A percentile compares a stretch with the other conserved stretches of the same genome.
Evolutionary conservation across 2,888 invertebrate genomes (phyloP).

Genomic region (Catonia carolina): DNA sequence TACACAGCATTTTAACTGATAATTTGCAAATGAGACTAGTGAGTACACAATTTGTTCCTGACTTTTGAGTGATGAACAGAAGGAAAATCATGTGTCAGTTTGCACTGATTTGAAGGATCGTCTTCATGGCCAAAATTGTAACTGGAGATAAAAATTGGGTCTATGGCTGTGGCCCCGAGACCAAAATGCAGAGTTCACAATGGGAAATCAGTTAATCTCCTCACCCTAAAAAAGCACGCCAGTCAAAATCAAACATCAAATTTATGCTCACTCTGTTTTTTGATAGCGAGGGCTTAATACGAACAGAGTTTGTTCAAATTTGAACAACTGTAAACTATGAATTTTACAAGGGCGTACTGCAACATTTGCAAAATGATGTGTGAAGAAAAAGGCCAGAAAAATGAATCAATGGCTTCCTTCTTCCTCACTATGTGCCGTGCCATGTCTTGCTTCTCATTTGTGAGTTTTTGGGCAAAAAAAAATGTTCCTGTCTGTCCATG

Average conservation of each 20-base stretch:
- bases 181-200: conserved; percentile 4
- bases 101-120: conserved; percentile 3
- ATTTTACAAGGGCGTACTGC: conserved; percentile 10
- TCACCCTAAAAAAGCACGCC: conserved; percentile 4
- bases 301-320: background rate
- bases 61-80: conserved; percentile 1
- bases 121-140: conserved; percentile 10
- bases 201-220: background rate
- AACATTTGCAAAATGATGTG: background rate
- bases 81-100: conserved; percentile 2
- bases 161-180: background rate
- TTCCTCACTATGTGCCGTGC: background rate
- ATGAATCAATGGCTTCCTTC: conserved; percentile 5
- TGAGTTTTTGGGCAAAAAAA: background rate
- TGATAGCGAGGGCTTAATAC: conserved; percentile 9
- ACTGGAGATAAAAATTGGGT: conserved; percentile 2
- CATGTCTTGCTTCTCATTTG: background rate
- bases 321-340: conserved; percentile 8
- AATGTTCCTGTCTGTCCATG: background rate
- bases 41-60: conserved; percentile 1
- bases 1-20: conserved; percentile 2
- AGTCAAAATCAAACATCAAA: conserved; percentile 7
- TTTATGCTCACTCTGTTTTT: background rate
- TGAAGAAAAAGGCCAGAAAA: conserved; percentile 21
- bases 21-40: background rate